Evolutionary conservation across 2,888 invertebrate species (phyloP), one percentile per base, ranked within the genome.

Genomic region (Zygogramma bicolorata): DNA sequence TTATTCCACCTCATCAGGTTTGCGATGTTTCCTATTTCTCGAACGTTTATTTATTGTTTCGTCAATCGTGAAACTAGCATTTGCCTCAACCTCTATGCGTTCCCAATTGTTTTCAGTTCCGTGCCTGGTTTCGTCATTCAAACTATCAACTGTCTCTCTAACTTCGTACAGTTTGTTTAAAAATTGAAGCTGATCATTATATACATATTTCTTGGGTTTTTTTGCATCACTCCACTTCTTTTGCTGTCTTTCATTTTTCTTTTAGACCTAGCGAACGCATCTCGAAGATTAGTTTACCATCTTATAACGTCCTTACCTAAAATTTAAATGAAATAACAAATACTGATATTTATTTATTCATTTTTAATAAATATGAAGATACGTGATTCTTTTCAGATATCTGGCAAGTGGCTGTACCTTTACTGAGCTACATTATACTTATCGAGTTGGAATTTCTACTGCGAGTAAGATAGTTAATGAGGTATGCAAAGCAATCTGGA

Each of bases 381-480:
- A 34, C 59, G 59, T 60, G 34, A 34, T 60, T 60, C 59, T 29
- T 60, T 70, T 73, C 58, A 74, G 65, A 42, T 74, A 70, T 49
- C 65, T 74, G 31, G 73, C 69, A 73, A 68, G 73, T 69, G 67
- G 67, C 40, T 70, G 70, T 63, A 42, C 68, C 20, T 70, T 68
- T 58, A 68, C 65, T 58, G 60, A 70, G 13, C 59, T 73, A 25
- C 65, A 74, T 29, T 65, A 60, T 27, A 53, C 31, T 20, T 74
- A 65, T 15, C 42, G 68, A 65, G 53, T 73, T 38, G 53, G 53
- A 22, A 72, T 65, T 59, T 71, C 67, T 42, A 65, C 59, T 38
- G 42, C 58, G 15, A 68, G 67, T 57, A 49, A 29, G 46, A 58
- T 65, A 42, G 68, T 67, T n/a, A 65, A 53, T 15, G 61, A 71